A percentile compares a stretch with the other conserved stretches of the same genome.
Evolutionary conservation across 2,888 invertebrate species (phyloP).

Genomic region (Myopa testacea): DNA sequence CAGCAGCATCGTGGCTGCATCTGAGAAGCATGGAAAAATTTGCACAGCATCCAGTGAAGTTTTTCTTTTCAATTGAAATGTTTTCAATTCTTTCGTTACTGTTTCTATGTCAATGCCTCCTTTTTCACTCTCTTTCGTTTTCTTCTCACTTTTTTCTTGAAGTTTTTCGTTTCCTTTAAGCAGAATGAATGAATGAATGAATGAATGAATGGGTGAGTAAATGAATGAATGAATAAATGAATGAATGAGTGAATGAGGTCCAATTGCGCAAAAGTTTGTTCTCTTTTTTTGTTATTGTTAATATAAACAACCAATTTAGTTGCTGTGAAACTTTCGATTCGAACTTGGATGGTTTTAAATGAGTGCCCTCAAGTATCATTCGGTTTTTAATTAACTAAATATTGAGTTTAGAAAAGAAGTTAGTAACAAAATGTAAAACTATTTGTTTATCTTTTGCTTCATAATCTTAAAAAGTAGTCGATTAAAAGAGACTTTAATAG

Average conservation of each 20-base stretch:
- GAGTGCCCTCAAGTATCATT: no score
- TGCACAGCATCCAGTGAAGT: background rate
- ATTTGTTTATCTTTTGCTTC: no score
- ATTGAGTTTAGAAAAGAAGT: no score
- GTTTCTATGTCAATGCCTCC: background rate
- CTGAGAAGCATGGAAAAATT: constrained; percentile 17
- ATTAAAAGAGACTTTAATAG: no score
- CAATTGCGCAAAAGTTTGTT: background rate
- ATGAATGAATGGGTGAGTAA: no score
- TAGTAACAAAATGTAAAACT: no score
- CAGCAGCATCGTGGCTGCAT: background rate
- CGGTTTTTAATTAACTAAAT: no score
- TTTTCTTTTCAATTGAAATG: constrained; percentile 22
- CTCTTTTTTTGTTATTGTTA: background rate
- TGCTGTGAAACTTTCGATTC: background rate
- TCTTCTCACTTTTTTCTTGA: background rate
- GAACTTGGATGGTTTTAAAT: no score
- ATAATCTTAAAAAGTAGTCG: no score
- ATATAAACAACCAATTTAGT: constrained; percentile 16
- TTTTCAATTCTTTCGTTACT: constrained; percentile 3
- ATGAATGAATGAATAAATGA: no score
- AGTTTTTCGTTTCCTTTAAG: background rate
- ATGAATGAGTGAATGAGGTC: background rate
- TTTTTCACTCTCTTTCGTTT: background rate
- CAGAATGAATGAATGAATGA: background rate